These are phyloP conservation scores for Pseudomugil gertrudae DNA, from an alignment of 2,797 vertebrate species.

Conservation along the genomic window DNA sequence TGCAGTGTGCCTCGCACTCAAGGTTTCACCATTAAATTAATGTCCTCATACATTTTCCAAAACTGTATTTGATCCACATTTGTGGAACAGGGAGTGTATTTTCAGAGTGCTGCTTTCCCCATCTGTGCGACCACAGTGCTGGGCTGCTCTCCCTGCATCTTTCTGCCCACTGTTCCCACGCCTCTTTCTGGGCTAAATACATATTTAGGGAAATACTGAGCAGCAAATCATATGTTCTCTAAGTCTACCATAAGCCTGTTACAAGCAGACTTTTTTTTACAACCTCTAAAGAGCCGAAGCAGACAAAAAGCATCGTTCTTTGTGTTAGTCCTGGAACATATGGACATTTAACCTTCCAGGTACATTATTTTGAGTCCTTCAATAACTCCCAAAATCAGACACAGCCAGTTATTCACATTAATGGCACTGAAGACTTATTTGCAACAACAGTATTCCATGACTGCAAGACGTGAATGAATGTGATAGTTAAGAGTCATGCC, in stretches of 20 bases:
- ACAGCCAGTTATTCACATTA: slow-evolving; percentile 6
- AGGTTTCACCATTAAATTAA: slow-evolving; percentile 46
- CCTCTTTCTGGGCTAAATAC: slow-evolving; percentile 76
- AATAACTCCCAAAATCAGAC: slow-evolving; percentile 11
- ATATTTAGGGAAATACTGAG: slow-evolving; percentile 76
- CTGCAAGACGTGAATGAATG: slow-evolving; percentile 7
- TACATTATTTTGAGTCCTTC: slow-evolving; percentile 37
- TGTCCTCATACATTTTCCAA: slow-evolving; percentile 52
- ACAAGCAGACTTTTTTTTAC: slow-evolving; percentile 49
- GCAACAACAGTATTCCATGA: slow-evolving; percentile 12
- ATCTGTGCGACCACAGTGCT: slow-evolving; percentile 77
- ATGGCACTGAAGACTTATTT: slow-evolving; percentile 9
- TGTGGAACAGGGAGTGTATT: slow-evolving; percentile 76
- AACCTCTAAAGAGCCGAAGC: slow-evolving; percentile 27
- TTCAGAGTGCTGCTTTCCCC: slow-evolving; percentile 79
- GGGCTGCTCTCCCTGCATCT: slow-evolving; percentile 66
- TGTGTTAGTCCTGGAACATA: slow-evolving; percentile 32
- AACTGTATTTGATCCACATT: slow-evolving; percentile 67
- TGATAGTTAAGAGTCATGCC: neutral
- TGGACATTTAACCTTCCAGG: slow-evolving; percentile 48
- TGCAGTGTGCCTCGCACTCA: slow-evolving; percentile 6
- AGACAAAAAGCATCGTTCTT: slow-evolving; percentile 20
- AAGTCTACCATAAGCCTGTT: slow-evolving; percentile 51
- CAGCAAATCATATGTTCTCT: slow-evolving; percentile 68
- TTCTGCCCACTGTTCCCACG: slow-evolving; percentile 74